phyloP scores from a whole-genome alignment of 2,113 vertebrate genomes.

The Hystrix cristata region DNA sequence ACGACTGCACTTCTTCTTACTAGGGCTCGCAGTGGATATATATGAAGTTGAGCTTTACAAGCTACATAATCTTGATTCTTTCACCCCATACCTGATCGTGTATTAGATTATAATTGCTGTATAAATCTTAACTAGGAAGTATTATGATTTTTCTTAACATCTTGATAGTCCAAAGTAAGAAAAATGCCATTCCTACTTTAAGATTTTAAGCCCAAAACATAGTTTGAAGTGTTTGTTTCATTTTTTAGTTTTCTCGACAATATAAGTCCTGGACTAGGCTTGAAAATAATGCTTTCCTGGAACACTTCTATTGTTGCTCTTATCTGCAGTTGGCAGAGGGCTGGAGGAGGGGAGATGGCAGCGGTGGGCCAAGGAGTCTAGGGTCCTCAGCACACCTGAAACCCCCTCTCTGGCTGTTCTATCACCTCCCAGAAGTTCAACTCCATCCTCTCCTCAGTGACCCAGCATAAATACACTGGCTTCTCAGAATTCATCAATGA shows the following conservation, averaged over 20 bases:
- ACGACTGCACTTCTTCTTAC: background rate
- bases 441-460: background rate
- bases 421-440: background rate
- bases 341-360: background rate
- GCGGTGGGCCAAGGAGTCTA: too few species aligned
- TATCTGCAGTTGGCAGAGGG: background rate
- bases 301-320: background rate
- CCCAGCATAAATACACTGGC: background rate
- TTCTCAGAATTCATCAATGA: background rate
- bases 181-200: conserved; percentile 18
- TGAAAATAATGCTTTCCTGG: background rate
- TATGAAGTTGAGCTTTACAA: background rate
- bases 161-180: background rate
- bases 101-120: background rate
- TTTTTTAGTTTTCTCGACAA: conserved; percentile 46
- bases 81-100: background rate
- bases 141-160: background rate
- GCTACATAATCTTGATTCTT: background rate
- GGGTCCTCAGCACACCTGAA: background rate
- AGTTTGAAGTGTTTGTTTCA: background rate
- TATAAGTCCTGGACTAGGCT: background rate
- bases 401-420: background rate
- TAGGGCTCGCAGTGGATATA: background rate
- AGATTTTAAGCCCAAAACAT: background rate
- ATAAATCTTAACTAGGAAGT: background rate